These are phyloP conservation scores for Neodon shergylaensis DNA, from an alignment of 2,113 vertebrate species.

Conservation along the genomic window DNA sequence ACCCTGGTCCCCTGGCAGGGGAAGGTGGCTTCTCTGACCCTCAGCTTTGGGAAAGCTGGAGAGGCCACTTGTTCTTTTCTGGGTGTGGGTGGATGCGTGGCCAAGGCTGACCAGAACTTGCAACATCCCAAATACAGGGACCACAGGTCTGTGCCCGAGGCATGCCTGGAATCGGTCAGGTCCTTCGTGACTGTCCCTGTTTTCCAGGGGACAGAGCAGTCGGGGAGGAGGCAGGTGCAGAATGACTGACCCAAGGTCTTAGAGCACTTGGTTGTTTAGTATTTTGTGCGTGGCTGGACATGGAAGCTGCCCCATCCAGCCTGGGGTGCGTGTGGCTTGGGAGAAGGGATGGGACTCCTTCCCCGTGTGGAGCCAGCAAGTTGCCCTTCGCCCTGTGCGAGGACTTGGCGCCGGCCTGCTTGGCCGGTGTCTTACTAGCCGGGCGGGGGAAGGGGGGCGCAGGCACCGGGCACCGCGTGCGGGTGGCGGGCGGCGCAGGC, in stretches of 20 bases:
- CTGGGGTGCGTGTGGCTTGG: neutral
- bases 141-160: neutral
- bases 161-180: neutral
- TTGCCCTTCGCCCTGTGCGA: slow-evolving; percentile 48
- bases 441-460: slow-evolving; percentile 71
- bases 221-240: neutral
- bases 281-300: neutral
- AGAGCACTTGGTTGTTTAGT: neutral
- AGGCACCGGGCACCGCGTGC: slow-evolving; percentile 75
- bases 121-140: neutral
- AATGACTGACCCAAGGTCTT: neutral
- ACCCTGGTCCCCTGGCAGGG: rapidly evolving
- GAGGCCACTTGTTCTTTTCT: neutral
- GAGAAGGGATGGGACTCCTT: neutral
- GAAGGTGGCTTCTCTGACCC: neutral
- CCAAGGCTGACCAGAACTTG: neutral
- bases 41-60: neutral
- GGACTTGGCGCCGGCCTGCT: neutral
- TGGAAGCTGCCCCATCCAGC: too few relatives aligned
- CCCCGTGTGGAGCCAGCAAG: slow-evolving; percentile 78
- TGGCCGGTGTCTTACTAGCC: slow-evolving; percentile 84
- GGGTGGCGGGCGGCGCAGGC: slow-evolving; percentile 71
- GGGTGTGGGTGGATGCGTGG: neutral
- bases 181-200: neutral
- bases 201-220: neutral